Base-by-base conservation (phyloP, 2,888 invertebrate genomes). In the Phyto melanocephala region DNA sequence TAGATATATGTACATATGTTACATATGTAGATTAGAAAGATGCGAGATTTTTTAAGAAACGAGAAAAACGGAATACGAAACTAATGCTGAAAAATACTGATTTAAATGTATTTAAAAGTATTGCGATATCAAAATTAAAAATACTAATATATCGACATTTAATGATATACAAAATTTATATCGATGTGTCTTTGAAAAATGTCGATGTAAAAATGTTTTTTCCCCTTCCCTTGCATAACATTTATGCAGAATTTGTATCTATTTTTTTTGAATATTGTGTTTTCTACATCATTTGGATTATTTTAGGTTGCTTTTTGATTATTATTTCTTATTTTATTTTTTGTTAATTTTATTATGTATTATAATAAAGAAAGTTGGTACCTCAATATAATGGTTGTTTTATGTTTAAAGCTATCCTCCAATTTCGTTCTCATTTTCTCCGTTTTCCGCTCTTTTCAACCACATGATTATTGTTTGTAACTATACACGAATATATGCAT, bases 381-480 rank as follows among this genome's bases (percentile, higher is more conserved):
- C 60, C 40, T 76, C 67, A 60, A 76, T 60, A 50, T 47, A 24
- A 60, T 45, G 47, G 52, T 42, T 60, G 33, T 56, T 45, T 75
- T 56, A 15, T 75, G 33, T 28, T 11, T 58, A 40, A 20, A 47
- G 42, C 52, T 63, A 35, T 65, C 13, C 42, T 47, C 20, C 17
- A 28, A 4, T 11, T 7, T 37, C 10, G 2, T 11, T 47, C 20
- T 11, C 40, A 8, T n/a, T 15, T 13, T 47, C 47, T 47, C 6
- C 5, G 20, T n/a, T 7, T 47, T 20, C 1, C 3, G 47, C 47
- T 20, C 11, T 37, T 47, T 28, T 28, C 6, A 28, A 6, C 28
- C 28, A 28, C 3, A 28, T 28, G 28, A 3, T 28, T 42, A n/a
- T 47, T 20, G 11, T 22, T 4, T 17, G 47, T 20, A 47, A 11